Base-by-base conservation (phyloP, 2,888 invertebrate species). In the Resseliella maxima region DNA sequence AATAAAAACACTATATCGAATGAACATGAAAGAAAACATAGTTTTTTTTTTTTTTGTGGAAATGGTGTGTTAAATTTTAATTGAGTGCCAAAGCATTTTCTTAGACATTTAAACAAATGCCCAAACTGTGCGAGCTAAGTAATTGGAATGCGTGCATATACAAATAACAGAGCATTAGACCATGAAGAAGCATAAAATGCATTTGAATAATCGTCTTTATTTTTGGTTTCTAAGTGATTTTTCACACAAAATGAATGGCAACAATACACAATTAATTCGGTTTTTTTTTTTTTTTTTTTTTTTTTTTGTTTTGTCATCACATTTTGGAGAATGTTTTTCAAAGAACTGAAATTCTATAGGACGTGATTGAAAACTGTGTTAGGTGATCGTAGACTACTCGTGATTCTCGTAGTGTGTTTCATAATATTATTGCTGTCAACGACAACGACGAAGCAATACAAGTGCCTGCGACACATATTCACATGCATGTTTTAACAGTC, bases 391-490 rank as follows among this genome's bases (percentile, higher is more conserved):
- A n/a, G n/a, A n/a, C n/a, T n/a, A n/a, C n/a, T n/a, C n/a, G n/a
- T n/a, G n/a, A n/a, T n/a, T n/a, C n/a, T n/a, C 3, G 31, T 72
- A 15, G 0, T 72, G 31, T 18, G 15, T 72, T 59, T 59, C 59
- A 31, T 72, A 27, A 59, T 31, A 35, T 35, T 15, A 15, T 50
- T 18, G 72, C n/a, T n/a, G n/a, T n/a, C n/a, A n/a, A n/a, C n/a
- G n/a, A n/a, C n/a, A n/a, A 5, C 46, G 18, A 50, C 8, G 72
- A 72, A 31, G 72, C 72, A 1, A 15, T 72, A 72, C 72, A 72
- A 72, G 72, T 72, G 72, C 0, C 72, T 72, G 31, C 72, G 72
- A 72, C 72, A 72, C 72, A 72, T 35, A 72, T 72, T 72, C 10
- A 27, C 24, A 12, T 72, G 72, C 72, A 12, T 18, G 72, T 50